A percentile compares a stretch with the other conserved stretches of the same genome.
Conservation (phyloP, 2,113 vertebrate genomes). For the Theristicus caerulescens region DNA sequence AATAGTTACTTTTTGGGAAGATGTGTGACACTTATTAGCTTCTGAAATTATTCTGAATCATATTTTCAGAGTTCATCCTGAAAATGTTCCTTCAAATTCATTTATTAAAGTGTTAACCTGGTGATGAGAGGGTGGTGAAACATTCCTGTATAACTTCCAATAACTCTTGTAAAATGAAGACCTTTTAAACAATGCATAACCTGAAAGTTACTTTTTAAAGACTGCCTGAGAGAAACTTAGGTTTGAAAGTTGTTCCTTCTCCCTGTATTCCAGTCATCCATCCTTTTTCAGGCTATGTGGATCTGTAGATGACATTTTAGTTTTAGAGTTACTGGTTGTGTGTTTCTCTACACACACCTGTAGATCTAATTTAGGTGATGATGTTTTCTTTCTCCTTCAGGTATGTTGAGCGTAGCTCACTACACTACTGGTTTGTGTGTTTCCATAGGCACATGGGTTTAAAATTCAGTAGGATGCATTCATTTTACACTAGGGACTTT, state of each 20-base stretch:
- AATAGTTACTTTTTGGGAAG: not conserved
- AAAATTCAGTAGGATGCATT: not conserved
- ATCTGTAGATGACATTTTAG: not conserved
- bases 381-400: not conserved
- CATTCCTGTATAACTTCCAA: not conserved
- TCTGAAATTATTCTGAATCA: not conserved
- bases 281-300: not conserved
- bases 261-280: accelerated
- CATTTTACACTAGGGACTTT: not conserved
- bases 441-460: not conserved
- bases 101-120: not conserved
- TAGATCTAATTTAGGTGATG: not conserved
- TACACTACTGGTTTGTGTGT: not conserved
- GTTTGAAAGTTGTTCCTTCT: not conserved
- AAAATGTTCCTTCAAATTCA: not conserved
- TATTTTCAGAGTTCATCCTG: not conserved
- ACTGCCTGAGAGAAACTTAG: not conserved
- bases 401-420: not conserved
- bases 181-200: not conserved
- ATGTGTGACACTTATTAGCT: not conserved
- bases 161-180: not conserved
- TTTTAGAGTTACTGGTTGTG: not conserved
- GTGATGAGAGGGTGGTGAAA: not conserved
- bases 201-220: not conserved
- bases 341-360: not conserved